Base-by-base conservation (phyloP, 2,888 invertebrate species). In the Caenorhabditis sp. region DNA sequence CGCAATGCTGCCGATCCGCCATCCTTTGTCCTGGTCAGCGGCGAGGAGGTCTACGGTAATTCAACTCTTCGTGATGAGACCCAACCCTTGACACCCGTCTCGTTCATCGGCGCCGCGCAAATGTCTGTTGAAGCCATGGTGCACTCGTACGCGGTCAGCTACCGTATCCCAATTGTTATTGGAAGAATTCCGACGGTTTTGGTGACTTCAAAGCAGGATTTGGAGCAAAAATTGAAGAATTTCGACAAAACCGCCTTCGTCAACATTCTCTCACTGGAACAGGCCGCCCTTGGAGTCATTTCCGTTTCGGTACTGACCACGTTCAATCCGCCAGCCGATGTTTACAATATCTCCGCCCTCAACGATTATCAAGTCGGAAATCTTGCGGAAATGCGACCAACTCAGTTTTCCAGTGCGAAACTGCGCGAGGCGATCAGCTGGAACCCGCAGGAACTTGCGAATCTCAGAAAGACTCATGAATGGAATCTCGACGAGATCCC, bases 131-230 rank as follows among this genome's bases (percentile, higher is more conserved):
- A 89, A 53, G 88, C 89, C 2, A 87, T 89, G 83, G 80, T 83
- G n/a, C 88, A 89, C 58, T 86, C 87, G 26, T 89, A 89, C 61
- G 87, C 88, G 15, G 82, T 89, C 18, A 85, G 86, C 58, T 89
- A 89, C 78, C 82, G 86, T 28, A 69, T 87, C 32, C 86, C 88
- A 32, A 79, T 85, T 8, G 82, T 79, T 11, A 87, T 87, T 50
- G 86, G 78, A 37, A 68, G 89, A 51, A 28, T 89, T n/a, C 61
- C 82, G 51, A 47, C 22, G 22, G 4, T 67, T 15, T n/a, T 77
- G 15, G 47, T 68, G 32, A 22, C 20, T 1, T 44, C 55, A 11
- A 40, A 61, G 28, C 20, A 18, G 2, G 58, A 58, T 11, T 50
- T 65, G 56, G 58, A 37, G 13, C 2, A 55, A 24, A 44, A 47